Percentiles rank a stretch among this genome's conserved stretches.
phyloP scores from a whole-genome alignment of 2,113 vertebrate species.

The Reinhardtius hippoglossoides region DNA sequence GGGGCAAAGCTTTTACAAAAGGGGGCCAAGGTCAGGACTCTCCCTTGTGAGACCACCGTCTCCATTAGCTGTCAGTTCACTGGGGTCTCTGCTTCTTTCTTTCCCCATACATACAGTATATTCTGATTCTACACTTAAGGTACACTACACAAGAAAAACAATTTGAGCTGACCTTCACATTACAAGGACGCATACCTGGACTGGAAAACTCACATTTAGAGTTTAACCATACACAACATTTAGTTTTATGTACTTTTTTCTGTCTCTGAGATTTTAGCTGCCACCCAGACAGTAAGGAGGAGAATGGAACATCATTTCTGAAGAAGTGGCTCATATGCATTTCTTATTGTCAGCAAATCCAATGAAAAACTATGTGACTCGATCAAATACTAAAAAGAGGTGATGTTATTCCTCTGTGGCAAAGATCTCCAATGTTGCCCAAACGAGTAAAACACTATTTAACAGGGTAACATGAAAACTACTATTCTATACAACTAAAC shows the following conservation, averaged over 20 bases:
- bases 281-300: not conserved
- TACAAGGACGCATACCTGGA: not conserved
- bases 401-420: no score
- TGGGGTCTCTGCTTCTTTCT: slow-evolving; percentile 19
- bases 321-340: no score
- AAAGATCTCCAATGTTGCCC: no score
- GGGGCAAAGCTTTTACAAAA: slow-evolving; percentile 83
- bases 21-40: slow-evolving; percentile 64
- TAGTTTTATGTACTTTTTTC: no score
- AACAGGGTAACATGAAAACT: no score
- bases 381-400: no score
- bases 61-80: slow-evolving; percentile 78
- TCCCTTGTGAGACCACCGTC: slow-evolving; percentile 68
- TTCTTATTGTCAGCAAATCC: no score
- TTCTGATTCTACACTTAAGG: not conserved
- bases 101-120: slow-evolving; percentile 24
- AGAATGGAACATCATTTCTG: not conserved
- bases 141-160: not conserved
- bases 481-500: no score
- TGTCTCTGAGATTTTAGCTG: not conserved
- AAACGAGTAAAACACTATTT: no score
- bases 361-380: no score
- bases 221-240: no score
- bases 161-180: not conserved
- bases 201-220: no score